phyloP scores from a whole-genome alignment of 92 coral and sea anemone genomes.

The Porites divaricata region DNA sequence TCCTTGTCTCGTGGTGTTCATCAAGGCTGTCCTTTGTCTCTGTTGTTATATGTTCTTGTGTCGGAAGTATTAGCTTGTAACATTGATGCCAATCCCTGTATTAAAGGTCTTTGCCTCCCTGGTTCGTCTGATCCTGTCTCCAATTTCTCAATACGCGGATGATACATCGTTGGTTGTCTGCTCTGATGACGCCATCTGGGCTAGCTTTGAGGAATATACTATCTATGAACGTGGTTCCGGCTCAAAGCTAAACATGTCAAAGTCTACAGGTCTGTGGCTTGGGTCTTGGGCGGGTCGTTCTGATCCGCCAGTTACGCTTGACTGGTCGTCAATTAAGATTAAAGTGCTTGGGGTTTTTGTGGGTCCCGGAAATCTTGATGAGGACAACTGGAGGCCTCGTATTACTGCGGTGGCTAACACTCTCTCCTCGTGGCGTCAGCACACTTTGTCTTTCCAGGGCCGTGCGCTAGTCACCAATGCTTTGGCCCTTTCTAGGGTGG shows the following conservation, averaged over 20 bases:
- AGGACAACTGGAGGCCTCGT: conserved; percentile 20
- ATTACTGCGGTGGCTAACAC: not conserved
- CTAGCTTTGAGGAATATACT: not conserved
- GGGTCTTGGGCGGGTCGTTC: conserved; percentile 14
- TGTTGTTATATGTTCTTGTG: conserved; percentile 30
- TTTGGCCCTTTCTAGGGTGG: conserved; percentile 9
- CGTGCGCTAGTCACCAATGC: conserved; percentile 28
- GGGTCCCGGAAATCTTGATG: conserved; percentile 16
- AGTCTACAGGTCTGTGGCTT: conserved; percentile 17
- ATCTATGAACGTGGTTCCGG: conserved; percentile 4
- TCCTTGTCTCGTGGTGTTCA: conserved; percentile 17
- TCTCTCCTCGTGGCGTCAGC: conserved; percentile 19
- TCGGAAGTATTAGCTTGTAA: conserved; percentile 50
- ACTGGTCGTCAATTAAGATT: not conserved
- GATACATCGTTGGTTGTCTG: conserved; percentile 15
- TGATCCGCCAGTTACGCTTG: not conserved
- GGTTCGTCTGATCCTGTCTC: not conserved
- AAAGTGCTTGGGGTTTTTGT: not conserved
- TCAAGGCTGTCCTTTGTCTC: conserved; percentile 64
- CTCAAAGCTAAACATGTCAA: not conserved
- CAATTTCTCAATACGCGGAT: conserved; percentile 10
- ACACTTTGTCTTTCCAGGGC: conserved; percentile 14
- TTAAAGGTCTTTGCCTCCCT: conserved; percentile 15
- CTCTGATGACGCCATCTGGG: not conserved
- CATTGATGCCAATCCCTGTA: not conserved